Base-by-base conservation (phyloP, 2,113 vertebrate species). In the Myiagra hebetior region DNA sequence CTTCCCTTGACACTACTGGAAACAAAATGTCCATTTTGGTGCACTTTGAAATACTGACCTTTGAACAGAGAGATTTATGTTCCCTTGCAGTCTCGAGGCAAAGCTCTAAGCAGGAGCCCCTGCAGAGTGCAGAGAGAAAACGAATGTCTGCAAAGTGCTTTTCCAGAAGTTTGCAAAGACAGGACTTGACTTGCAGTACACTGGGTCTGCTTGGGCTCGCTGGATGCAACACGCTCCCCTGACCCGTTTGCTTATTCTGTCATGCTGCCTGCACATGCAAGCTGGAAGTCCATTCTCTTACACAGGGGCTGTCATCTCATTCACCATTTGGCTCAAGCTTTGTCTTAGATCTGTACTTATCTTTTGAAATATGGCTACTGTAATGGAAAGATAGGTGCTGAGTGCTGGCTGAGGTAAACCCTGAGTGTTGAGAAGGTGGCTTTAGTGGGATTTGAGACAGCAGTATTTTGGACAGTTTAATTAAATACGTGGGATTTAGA, bases 11-110 rank as follows among this genome's bases (percentile, higher is more conserved):
- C 65, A 22, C n/a, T 94, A 7, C 64, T 88, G 49, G 93, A 95
- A 96, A 88, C 80, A 96, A 88, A 86, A 91, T 47, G 82, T 85
- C 85, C 87, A 17, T 95, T 94, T 92, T 84, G 68, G 69, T 96
- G 60, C 60, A 67, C 60, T 97, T 93, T 81, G 73, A 95, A 96
- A 94, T 84, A 91, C 3, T 93, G 91, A 96, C 91, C 92, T 95
- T 96, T 95, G 93, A 96, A 88, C 70, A 69, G 70, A n/a, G 63
- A 42, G 78, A 79, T 97, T 97, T 94, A 90, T 90, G 88, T 79
- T 91, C 70, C 47, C 41, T 68, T 57, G 33, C 49, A 65, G 46
- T 83, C 49, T 90, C 8, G 39, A 91, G 89, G 75, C 83, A 89
- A 63, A 95, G 41, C 67, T 91, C 80, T 93, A 31, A 86, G 75